Conservation (phyloP, 2,113 vertebrate species). For the Todiramphus saurophagus region DNA sequence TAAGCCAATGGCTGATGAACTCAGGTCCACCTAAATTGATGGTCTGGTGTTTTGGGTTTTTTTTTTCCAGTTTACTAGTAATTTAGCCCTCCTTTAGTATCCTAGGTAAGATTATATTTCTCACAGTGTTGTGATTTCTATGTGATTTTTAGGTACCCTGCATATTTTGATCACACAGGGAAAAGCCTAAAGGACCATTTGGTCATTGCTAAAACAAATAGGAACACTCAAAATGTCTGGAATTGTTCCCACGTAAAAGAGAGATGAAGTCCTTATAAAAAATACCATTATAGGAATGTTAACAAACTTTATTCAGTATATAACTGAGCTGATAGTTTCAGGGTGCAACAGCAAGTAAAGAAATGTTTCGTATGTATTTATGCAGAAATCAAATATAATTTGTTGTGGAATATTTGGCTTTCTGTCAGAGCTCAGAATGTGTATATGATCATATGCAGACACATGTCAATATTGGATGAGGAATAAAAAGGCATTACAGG, state of each 20-base stretch:
- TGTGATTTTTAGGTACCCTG: not conserved
- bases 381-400: not conserved
- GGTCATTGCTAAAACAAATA: not conserved
- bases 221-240: not conserved
- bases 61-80: not conserved
- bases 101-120: not conserved
- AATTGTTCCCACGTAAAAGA: not conserved
- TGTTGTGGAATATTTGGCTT: not conserved
- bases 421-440: not conserved
- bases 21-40: not conserved
- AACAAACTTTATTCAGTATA: not conserved
- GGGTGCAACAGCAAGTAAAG: not conserved
- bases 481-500: not conserved
- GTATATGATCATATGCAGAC: not conserved
- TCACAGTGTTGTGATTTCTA: not conserved
- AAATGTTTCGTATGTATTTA: not conserved
- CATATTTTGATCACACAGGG: not conserved
- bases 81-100: not conserved
- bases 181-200: not conserved
- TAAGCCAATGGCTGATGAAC: not conserved
- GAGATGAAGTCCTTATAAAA: not conserved
- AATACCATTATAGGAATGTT: not conserved
- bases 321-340: not conserved
- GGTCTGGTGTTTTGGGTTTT: too few relatives aligned
- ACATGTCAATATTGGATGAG: not conserved